Evolutionary conservation across 2,113 vertebrate species (phyloP).

Genomic region (Perognathus longimembris): DNA sequence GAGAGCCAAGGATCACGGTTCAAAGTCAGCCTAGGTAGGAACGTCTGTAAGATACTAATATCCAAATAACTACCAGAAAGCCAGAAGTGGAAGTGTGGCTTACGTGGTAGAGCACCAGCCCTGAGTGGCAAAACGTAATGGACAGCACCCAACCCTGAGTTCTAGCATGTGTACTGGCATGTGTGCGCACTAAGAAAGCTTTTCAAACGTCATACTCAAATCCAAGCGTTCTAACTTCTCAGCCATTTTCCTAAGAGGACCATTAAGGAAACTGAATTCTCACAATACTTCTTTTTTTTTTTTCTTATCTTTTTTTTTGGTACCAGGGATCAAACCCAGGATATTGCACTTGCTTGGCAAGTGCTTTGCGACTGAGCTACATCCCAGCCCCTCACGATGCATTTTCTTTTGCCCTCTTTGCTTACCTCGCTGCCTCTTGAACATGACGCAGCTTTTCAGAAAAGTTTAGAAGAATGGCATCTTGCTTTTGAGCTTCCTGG

Average conservation of each 20-base stretch:
- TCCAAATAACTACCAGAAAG: too few species aligned
- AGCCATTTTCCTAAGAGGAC: conserved; percentile 59
- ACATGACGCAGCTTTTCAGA: conserved; percentile 93
- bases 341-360: too few species aligned
- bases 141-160: too few species aligned
- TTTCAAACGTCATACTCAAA: conserved; percentile 70
- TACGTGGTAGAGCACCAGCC: too few species aligned
- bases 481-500: conserved; percentile 98
- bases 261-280: neutral
- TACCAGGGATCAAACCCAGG: too few species aligned
- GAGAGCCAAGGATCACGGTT: too few species aligned
- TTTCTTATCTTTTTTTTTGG: neutral
- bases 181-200: conserved; percentile 43
- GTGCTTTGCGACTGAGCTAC: too few species aligned
- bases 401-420: neutral
- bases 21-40: too few species aligned
- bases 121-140: too few species aligned
- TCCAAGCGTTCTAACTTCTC: conserved; percentile 65
- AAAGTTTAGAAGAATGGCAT: conserved; percentile 92
- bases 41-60: too few species aligned
- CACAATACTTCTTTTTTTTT: neutral
- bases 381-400: neutral
- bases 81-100: too few species aligned
- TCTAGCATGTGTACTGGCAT: too few species aligned
- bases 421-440: conserved; percentile 95